Evolutionary conservation across 2,888 invertebrate genomes (phyloP), one percentile per base, ranked within the genome.

Genomic region (Polydrusus pterygomalis): DNA sequence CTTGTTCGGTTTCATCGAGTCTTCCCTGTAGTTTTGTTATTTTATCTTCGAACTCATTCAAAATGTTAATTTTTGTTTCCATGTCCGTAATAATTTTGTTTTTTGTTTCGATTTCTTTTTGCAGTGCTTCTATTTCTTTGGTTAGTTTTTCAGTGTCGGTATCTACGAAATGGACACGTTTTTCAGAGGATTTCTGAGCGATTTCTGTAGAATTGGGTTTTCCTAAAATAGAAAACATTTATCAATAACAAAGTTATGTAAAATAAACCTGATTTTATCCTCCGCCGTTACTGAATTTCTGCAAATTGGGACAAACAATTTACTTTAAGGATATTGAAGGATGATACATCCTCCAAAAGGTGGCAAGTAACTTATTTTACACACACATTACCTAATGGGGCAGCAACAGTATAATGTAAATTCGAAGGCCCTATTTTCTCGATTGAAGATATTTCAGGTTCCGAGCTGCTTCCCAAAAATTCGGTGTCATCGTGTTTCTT

Each of bases 101-200:
- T 83, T 92, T 93, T 79, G 89, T 89, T 30, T 90, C 90, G 47
- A 93, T 81, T 77, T 90, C 91, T 67, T 90, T 89, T 79, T 91
- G 91, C 60, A 93, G 82, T 20, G 70, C 34, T 13, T 67, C 85
- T 0, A 90, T 88, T 10, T 89, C 70, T n/a, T 63, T 74, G 38
- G 88, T 71, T 91, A 82, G 62, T 30, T 43, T 56, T 20, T 67
- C 62, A 38, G 13, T 65, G 25, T 71, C 45, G 6, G 90, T 90
- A 81, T 93, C 92, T 80, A 90, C 90, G 80, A 90, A 91, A 75
- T 85, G 87, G 9, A 88, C 88, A 18, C 82, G 82, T 81, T 85
- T 87, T 30, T 85, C 85, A 1, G 76, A 60, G 8, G 83, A 77
- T 56, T 75, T 82, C 74, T 82, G 82, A 6, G 76, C 78, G 13